Conservation (phyloP, 1,140 invertebrate genomes). For the Eumeta japonica region DNA sequence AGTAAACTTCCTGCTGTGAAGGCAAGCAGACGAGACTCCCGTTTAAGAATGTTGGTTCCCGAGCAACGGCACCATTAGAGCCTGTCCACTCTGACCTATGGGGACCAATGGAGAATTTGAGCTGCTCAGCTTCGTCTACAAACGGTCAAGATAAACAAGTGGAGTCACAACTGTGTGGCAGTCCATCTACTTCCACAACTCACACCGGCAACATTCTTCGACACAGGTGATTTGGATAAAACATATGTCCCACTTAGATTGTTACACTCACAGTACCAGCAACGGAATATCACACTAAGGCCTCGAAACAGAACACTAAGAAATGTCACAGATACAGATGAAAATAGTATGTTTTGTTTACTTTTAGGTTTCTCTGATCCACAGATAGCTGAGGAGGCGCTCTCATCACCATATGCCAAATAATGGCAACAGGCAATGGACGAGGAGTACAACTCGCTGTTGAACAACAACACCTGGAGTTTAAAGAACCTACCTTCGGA, state of each 20-base stretch:
- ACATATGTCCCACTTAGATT: conserved; percentile 3
- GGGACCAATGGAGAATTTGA: conserved; percentile 4
- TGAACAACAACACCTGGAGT: conserved; percentile 31
- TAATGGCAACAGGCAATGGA: conserved; percentile 35
- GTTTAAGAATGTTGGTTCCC: neutral
- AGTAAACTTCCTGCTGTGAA: conserved; percentile 1
- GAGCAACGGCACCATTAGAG: neutral
- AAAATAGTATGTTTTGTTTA: conserved; percentile 6
- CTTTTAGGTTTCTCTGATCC: conserved; percentile 11
- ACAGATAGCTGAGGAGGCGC: conserved; percentile 23
- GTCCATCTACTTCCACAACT: too few relatives aligned
- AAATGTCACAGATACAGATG: too few relatives aligned
- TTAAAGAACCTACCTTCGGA: conserved; percentile 29
- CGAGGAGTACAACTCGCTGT: too few relatives aligned
- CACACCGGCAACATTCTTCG: too few relatives aligned
- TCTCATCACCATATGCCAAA: conserved; percentile 14
- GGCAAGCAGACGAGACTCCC: conserved; percentile 5
- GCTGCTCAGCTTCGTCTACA: too few relatives aligned
- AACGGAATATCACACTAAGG: conserved; percentile 5
- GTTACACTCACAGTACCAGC: neutral
- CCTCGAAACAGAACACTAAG: conserved; percentile 6
- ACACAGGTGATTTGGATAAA: conserved; percentile 8
- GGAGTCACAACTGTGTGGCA: too few relatives aligned
- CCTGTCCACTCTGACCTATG: conserved; percentile 4
- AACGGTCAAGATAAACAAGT: too few relatives aligned